Conservation (phyloP, 37 sponge, comb jelly and placozoan genomes). For the Diacarnus erythraeanus region DNA sequence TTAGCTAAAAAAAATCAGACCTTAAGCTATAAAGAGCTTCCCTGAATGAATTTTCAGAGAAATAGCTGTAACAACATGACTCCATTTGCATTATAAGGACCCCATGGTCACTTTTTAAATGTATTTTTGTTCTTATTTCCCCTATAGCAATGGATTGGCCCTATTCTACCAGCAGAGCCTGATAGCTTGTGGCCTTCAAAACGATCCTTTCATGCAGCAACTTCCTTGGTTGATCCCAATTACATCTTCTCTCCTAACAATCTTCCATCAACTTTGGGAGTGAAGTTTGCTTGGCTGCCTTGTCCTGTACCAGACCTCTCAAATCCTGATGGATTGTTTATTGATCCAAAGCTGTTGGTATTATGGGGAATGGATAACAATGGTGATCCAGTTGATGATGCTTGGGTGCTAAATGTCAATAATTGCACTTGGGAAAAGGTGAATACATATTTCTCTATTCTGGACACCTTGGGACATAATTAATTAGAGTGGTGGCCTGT, state of each 20-base stretch:
- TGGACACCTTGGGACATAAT: too few species aligned
- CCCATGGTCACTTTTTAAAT: too few species aligned
- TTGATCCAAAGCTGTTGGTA: conserved; percentile 39
- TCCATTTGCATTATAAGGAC: too few species aligned
- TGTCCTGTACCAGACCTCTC: conserved; percentile 47
- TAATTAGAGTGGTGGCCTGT: too few species aligned
- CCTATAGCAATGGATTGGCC: conserved; percentile 55
- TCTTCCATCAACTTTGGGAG: neutral
- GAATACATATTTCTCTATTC: too few species aligned
- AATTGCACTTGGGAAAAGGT: conserved; percentile 50
- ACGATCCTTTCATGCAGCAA: conserved; percentile 58
- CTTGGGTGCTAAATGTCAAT: conserved; percentile 51
- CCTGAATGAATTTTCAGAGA: too few species aligned
- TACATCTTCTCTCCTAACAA: neutral
- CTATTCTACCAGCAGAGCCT: neutral
- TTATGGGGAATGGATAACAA: conserved; percentile 71
- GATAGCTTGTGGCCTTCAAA: conserved; percentile 42
- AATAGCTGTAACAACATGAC: too few species aligned
- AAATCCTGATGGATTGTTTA: neutral
- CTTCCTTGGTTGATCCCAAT: conserved; percentile 42
- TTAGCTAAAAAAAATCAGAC: too few species aligned
- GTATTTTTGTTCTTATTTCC: neutral
- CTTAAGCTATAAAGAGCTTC: too few species aligned
- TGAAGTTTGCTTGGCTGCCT: conserved; percentile 44
- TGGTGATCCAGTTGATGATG: conserved; percentile 41